A percentile compares a stretch with the other conserved stretches of the same genome.
Evolutionary conservation across 2,888 invertebrate species (phyloP).

Genomic region (Dynastes tityus): DNA sequence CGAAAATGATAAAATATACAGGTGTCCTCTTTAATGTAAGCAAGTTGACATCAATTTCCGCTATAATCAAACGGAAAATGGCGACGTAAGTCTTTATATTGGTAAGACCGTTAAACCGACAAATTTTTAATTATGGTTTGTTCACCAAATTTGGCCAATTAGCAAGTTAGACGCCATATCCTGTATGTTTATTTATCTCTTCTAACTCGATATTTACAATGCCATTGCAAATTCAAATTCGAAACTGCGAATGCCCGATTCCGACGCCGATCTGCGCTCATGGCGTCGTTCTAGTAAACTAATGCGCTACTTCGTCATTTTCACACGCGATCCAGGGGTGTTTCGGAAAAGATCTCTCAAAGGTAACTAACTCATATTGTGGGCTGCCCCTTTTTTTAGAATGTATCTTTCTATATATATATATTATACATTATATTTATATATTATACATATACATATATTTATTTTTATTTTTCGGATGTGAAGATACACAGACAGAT

Average conservation of each 20-base stretch:
- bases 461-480: constrained; percentile 59
- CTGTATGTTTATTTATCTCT: no score
- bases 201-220: no score
- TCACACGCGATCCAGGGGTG: constrained; percentile 85
- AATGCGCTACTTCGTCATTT: constrained; percentile 71
- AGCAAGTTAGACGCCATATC: no score
- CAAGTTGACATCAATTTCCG: no score
- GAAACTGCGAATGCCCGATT: constrained; percentile 12
- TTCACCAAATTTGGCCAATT: no score
- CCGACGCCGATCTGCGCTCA: constrained; percentile 56
- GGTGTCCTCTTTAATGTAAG: no score
- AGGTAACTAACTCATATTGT: constrained; percentile 83
- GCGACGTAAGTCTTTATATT: no score
- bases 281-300: constrained; percentile 60
- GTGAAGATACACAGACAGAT: constrained; percentile 65
- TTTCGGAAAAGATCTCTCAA: constrained; percentile 97
- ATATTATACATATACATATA: constrained; percentile 49
- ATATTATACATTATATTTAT: constrained; percentile 56
- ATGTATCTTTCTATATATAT: constrained; percentile 67
- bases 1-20: no score
- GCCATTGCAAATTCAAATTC: not conserved
- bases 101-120: no score
- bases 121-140: no score
- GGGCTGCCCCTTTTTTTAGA: constrained; percentile 71
- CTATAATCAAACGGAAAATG: no score